phyloP scores from a whole-genome alignment of 2,888 invertebrate genomes.

The Parnassius orleans region DNA sequence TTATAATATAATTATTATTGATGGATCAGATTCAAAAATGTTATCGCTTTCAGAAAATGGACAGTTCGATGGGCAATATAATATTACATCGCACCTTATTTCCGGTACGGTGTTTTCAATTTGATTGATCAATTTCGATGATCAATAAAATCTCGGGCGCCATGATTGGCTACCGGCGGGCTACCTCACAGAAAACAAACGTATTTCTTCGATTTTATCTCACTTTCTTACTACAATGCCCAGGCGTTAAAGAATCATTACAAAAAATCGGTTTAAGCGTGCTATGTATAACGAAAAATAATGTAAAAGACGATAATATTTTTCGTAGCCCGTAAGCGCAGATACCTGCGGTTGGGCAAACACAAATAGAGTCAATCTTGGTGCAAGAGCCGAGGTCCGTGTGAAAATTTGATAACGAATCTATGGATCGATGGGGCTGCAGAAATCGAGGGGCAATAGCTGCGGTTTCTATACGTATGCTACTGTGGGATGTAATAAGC shows the following conservation, averaged over 20 bases:
- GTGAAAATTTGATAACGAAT: slow-evolving; percentile 81
- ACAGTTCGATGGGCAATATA: slow-evolving; percentile 61
- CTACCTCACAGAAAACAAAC: slow-evolving; percentile 43
- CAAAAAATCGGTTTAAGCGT: slow-evolving; percentile 42
- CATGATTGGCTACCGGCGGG: slow-evolving; percentile 73
- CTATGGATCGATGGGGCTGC: slow-evolving; percentile 76
- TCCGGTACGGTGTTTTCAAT: slow-evolving; percentile 75
- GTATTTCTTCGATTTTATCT: slow-evolving; percentile 48
- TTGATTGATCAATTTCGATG: slow-evolving; percentile 79
- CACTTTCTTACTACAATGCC: slow-evolving; percentile 62
- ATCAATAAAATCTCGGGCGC: slow-evolving; percentile 70
- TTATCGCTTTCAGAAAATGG: slow-evolving; percentile 54
- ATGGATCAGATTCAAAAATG: slow-evolving; percentile 18
- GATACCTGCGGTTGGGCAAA: slow-evolving; percentile 73
- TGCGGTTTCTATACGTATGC: slow-evolving; percentile 76
- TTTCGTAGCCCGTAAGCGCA: slow-evolving; percentile 41
- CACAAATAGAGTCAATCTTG: slow-evolving; percentile 80
- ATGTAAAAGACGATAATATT: slow-evolving; percentile 33
- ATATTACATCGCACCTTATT: slow-evolving; percentile 74
- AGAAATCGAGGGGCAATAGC: slow-evolving; percentile 66
- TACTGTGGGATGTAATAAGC: slow-evolving; percentile 77
- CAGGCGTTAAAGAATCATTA: slow-evolving; percentile 17
- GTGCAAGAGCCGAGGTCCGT: slow-evolving; percentile 61
- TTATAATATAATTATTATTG: too few relatives aligned
- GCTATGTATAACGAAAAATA: slow-evolving; percentile 55